Base-by-base conservation (phyloP, 2,888 invertebrate species). In the Agrilus cyanescens region DNA sequence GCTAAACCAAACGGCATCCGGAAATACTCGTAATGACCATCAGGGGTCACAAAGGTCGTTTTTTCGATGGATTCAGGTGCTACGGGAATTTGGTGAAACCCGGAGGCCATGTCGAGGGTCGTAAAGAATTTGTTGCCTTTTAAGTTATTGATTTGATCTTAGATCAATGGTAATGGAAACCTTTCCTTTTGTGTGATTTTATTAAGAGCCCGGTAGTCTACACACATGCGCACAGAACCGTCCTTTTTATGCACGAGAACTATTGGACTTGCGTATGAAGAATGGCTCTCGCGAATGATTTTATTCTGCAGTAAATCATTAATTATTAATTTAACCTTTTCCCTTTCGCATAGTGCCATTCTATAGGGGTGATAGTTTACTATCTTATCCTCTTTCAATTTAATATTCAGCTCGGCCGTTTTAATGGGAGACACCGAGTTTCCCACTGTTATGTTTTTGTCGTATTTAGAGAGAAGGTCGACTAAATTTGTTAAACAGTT, bases 181-280 rank as follows among this genome's bases (percentile, higher is more conserved):
- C 12, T 15, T 12, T 43, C 32, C 7, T 20, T 15, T n/a, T 18
- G 34, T 4, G 32, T 43, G n/a, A 43, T 16, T 15, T 42, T 43
- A 33, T 43, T 43, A 14, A 43, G 29, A 7, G 41, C 31, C 3
- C 43, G 41, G 33, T 44, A 43, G 14, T 43, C 43, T n/a, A 43
- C 32, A 12, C 40, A 43, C n/a, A 43, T 14, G 12, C 43, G 31
- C n/a, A 31, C 12, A n/a, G 32, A 18, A 12, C 42, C 43, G 14
- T 31, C n/a, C 25, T 42, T 33, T 37, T 51, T 50, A 16, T 43
- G 44, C 10, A 46, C 45, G 8, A 51, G 42, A 4, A 53, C 46
- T 12, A 48, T 47, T 2, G 48, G 44, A 12, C 46, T 46, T 10
- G 37, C 38, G 38, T 50, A 50, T 4, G 40, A 44, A 0, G 53